A percentile compares a stretch with the other conserved stretches of the same genome.
phyloP scores from a whole-genome alignment of 2,113 vertebrate species.

The Sitta europaea region DNA sequence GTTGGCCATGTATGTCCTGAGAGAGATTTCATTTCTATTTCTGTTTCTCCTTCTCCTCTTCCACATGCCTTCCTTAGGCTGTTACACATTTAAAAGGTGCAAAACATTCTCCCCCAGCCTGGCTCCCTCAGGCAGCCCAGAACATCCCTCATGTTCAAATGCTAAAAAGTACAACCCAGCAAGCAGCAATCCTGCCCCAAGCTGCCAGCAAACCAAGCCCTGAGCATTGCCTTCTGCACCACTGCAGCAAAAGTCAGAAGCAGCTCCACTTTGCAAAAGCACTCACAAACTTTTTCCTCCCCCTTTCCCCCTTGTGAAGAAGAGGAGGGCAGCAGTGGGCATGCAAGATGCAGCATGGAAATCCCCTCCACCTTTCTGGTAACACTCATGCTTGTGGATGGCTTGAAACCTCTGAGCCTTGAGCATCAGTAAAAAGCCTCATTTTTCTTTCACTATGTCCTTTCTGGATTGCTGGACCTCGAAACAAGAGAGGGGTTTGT shows the following conservation, averaged over 20 bases:
- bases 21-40: conserved; percentile 46
- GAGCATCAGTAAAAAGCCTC: neutral
- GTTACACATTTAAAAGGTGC: neutral
- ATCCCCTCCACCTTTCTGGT: neutral
- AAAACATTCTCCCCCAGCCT: neutral
- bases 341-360: neutral
- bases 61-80: neutral
- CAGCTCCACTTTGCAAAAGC: neutral
- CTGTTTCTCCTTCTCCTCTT: neutral
- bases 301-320: neutral
- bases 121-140: neutral
- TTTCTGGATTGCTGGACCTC: neutral
- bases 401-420: neutral
- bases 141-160: neutral
- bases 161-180: neutral
- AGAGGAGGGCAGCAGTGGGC: neutral
- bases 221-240: neutral
- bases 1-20: conserved; percentile 57
- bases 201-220: neutral
- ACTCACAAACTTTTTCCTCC: neutral
- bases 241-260: neutral
- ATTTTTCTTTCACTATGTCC: neutral
- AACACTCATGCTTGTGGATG: neutral
- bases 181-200: neutral
- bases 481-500: neutral